phyloP scores from a whole-genome alignment of 1,140 invertebrate species.

The Drosophila equinoxialis region DNA sequence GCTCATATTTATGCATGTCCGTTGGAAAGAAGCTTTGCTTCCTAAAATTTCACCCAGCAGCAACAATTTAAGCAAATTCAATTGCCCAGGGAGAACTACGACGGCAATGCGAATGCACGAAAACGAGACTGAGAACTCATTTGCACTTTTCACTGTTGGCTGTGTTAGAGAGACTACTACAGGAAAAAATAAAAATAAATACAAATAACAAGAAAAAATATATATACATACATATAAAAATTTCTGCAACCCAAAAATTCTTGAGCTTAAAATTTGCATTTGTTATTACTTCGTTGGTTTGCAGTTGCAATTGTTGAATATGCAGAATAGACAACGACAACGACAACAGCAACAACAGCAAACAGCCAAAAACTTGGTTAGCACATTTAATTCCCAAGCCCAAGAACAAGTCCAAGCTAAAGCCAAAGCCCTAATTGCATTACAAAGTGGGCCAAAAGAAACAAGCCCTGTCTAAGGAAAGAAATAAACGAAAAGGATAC shows the following conservation, averaged over 20 bases:
- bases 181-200: slow-evolving; percentile 1
- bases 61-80: slow-evolving; percentile 78
- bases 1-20: slow-evolving; percentile 34
- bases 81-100: slow-evolving; percentile 35
- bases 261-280: slow-evolving; percentile 79
- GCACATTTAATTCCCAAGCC: slow-evolving; percentile 65
- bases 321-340: slow-evolving; percentile 54
- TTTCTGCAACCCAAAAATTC: slow-evolving; percentile 68
- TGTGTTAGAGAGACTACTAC: slow-evolving; percentile 32
- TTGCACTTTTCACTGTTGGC: slow-evolving; percentile 49
- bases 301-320: slow-evolving; percentile 74
- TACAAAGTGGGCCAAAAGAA: slow-evolving; percentile 52
- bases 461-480: slow-evolving; percentile 24
- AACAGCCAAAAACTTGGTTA: slow-evolving; percentile 44
- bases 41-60: background rate
- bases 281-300: slow-evolving; percentile 77
- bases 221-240: slow-evolving; percentile 43
- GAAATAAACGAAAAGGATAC: slow-evolving; percentile 29
- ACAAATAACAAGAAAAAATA: slow-evolving; percentile 1
- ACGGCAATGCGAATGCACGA: background rate
- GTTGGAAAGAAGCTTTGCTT: slow-evolving; percentile 13
- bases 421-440: slow-evolving; percentile 60
- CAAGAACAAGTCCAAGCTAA: slow-evolving; percentile 29
- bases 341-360: background rate
- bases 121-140: slow-evolving; percentile 49